Evolutionary conservation across 1,140 invertebrate genomes (phyloP), one percentile per base, ranked within the genome.

Genomic region (Drosophila simulans): DNA sequence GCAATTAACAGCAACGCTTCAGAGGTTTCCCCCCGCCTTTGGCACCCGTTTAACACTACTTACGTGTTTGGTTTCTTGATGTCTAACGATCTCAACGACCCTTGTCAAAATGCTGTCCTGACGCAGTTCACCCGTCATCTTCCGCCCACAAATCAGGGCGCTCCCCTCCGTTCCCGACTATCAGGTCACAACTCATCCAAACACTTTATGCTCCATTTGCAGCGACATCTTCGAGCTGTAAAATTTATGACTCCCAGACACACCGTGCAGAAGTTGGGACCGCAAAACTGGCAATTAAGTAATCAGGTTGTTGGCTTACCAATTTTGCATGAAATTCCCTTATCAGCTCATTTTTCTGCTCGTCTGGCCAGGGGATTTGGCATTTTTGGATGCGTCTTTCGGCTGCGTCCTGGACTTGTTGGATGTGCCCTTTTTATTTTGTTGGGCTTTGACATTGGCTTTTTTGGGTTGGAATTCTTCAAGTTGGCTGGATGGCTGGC

Each of bases 261-360:
- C 31, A 10, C 31, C 31, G n/a, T 49, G 56, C 27, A 62, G 39
- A 66, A 63, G 56, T 45, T 31, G 46, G 17, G 35, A 37, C 40
- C 40, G 54, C 63, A 37, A 31, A 66, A 74, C 48, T 75, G 77
- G 66, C 81, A 86, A 86, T 86, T 86, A 86, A 86, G 83, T 83
- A 86, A 89, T 88, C 83, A 88, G 84, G 84, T 89, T 88, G 85
- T 88, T 88, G 83, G 84, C 84, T 88, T 88, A 80, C 84, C 80
- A 88, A 88, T 88, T 90, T 89, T 89, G 84, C 84, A 89, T 89
- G 80, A 89, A 89, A 89, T 89, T 84, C 73, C 66, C 68, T 84
- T 89, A 89, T 89, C 84, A 80, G 76, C 63, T 84, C 79, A 69
- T 88, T 82, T 88, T 88, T 85, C 54, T 68, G 63, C 52, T 69